These are phyloP conservation scores for Bimastos eiseni DNA, from an alignment of 2,888 invertebrate genomes.

Conservation along the genomic window DNA sequence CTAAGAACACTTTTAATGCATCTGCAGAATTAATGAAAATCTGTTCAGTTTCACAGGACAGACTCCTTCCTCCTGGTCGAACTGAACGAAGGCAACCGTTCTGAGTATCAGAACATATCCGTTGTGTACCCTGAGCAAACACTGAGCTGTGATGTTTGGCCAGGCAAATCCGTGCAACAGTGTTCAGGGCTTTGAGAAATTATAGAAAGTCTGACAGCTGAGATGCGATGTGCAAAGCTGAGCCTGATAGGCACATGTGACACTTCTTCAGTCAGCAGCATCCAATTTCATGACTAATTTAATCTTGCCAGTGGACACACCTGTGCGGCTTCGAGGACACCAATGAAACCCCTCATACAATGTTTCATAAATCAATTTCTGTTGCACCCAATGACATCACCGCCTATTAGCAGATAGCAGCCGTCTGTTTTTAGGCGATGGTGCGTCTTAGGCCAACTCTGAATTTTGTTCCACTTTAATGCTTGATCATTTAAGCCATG, in stretches of 20 bases:
- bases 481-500: too few species aligned
- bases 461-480: too few species aligned
- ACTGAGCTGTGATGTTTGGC: conserved; percentile 6
- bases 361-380: conserved; percentile 24
- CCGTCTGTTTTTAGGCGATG: background rate
- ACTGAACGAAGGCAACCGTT: background rate
- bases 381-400: background rate
- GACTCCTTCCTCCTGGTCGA: too few species aligned
- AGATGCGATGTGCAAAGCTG: background rate
- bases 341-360: background rate
- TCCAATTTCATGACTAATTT: conserved; percentile 20
- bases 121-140: background rate
- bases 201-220: background rate
- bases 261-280: background rate
- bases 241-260: conserved; percentile 18
- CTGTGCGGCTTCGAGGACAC: background rate
- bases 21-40: background rate
- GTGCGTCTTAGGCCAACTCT: too few species aligned
- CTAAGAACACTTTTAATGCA: background rate
- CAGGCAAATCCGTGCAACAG: background rate
- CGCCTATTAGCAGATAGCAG: background rate
- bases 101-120: background rate
- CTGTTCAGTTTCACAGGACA: background rate
- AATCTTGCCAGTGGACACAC: background rate
- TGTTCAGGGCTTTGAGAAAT: conserved; percentile 5